phyloP scores from a whole-genome alignment of 2,888 invertebrate genomes.

The Pachycephus smyrnensis region DNA sequence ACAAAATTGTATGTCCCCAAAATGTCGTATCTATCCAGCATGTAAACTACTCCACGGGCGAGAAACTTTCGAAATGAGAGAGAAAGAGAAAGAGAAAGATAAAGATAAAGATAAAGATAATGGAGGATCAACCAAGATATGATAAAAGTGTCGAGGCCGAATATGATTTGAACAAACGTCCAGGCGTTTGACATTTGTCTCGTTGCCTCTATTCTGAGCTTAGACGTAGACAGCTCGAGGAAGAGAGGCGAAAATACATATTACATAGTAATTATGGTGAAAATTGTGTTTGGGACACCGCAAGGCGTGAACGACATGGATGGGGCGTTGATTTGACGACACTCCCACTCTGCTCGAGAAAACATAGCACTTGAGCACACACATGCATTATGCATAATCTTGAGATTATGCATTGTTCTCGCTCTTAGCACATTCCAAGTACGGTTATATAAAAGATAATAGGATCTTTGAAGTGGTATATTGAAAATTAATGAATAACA shows the following conservation, averaged over 20 bases:
- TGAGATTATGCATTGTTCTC: slow-evolving; percentile 47
- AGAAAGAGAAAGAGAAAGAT: background rate
- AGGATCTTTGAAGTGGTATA: background rate
- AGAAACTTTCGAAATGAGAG: background rate
- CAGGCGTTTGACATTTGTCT: slow-evolving; percentile 14
- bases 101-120: background rate
- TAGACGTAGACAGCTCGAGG: background rate
- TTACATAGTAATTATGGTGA: slow-evolving; percentile 26
- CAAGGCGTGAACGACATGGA: slow-evolving; percentile 55
- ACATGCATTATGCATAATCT: slow-evolving; percentile 55
- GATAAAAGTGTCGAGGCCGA: slow-evolving; percentile 5
- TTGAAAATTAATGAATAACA: background rate
- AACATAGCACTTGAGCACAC: slow-evolving; percentile 39
- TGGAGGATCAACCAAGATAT: background rate
- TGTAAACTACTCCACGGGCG: background rate
- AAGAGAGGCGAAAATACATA: slow-evolving; percentile 15
- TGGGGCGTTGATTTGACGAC: slow-evolving; percentile 59
- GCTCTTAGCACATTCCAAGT: slow-evolving; percentile 11
- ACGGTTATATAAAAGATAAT: background rate
- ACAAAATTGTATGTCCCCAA: background rate
- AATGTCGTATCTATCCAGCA: background rate
- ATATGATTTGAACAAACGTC: slow-evolving; percentile 16
- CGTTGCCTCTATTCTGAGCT: background rate
- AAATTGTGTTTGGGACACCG: slow-evolving; percentile 25
- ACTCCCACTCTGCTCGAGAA: slow-evolving; percentile 51